Evolutionary conservation across 1,140 invertebrate species (phyloP).

Genomic region (Theocolax elegans): DNA sequence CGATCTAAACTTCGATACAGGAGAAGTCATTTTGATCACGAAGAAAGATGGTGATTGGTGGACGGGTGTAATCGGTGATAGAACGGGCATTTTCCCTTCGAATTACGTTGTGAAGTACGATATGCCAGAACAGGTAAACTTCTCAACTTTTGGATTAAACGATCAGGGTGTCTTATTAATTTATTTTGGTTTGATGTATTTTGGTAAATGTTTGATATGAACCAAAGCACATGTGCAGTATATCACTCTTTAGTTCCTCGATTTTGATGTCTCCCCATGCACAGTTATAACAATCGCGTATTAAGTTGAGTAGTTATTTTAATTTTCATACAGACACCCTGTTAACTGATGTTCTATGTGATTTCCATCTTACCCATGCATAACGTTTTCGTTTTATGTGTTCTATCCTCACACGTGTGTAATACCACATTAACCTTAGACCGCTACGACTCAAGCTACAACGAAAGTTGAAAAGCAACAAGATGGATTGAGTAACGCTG

Average conservation of each 20-base stretch:
- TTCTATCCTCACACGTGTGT: not conserved
- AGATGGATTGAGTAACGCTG: not conserved
- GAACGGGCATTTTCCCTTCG: conserved; percentile 93
- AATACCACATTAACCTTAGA: conserved; percentile 18
- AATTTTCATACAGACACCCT: no score
- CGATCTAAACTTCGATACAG: conserved; percentile 91
- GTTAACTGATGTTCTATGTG: no score
- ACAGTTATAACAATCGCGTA: no score
- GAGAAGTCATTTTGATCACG: conserved; percentile 88
- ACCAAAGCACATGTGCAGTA: no score
- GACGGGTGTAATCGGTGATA: conserved; percentile 89
- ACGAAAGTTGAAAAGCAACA: not conserved
- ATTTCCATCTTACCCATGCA: not conserved
- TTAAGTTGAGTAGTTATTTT: no score
- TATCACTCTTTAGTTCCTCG: no score
- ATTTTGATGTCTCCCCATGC: no score
- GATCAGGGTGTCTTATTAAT: no score
- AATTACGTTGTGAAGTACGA: conserved; percentile 85
- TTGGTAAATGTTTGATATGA: not conserved
- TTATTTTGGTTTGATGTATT: conserved; percentile 7
- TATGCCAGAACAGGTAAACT: conserved; percentile 59
- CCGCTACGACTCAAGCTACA: not conserved
- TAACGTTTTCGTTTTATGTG: conserved; percentile 25
- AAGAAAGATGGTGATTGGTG: conserved; percentile 98
- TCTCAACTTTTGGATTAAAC: no score